These are phyloP conservation scores for Falco rusticolus DNA, from an alignment of 2,797 vertebrate genomes.

Conservation along the genomic window DNA sequence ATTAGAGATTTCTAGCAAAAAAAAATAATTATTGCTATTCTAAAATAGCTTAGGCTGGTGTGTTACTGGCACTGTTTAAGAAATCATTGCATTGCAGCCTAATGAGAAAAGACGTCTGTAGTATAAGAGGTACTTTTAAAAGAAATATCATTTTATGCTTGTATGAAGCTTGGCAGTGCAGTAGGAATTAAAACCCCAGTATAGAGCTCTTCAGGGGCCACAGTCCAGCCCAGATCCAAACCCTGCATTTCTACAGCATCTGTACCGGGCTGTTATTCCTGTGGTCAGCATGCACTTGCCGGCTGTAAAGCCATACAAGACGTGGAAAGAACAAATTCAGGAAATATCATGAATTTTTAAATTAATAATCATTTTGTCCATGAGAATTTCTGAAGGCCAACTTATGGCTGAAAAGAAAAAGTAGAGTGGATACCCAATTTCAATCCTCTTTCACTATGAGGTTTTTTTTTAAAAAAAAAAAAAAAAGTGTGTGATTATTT, in stretches of 20 bases:
- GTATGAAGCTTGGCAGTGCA: neutral
- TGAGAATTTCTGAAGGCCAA: neutral
- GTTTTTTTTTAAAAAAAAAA: neutral
- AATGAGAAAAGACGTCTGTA: neutral
- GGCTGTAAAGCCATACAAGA: neutral
- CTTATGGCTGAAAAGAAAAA: neutral
- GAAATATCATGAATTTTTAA: neutral
- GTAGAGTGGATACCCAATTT: neutral
- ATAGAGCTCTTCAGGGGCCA: neutral
- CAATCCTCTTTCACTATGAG: neutral
- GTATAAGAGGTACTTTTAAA: neutral
- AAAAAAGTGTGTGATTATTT: neutral
- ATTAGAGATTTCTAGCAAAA: neutral
- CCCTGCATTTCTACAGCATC: neutral
- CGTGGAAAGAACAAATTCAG: neutral
- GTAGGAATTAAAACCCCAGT: neutral
- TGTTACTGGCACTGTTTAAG: neutral
- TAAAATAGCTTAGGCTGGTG: neutral
- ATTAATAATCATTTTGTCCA: neutral
- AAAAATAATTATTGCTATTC: neutral
- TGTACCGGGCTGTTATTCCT: neutral
- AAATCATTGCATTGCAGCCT: neutral
- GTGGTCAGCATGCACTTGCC: accelerated
- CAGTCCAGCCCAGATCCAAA: neutral
- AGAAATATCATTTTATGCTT: neutral